These are phyloP conservation scores for Coenonympha glycerion DNA, from an alignment of 2,888 invertebrate species.

Conservation along the genomic window DNA sequence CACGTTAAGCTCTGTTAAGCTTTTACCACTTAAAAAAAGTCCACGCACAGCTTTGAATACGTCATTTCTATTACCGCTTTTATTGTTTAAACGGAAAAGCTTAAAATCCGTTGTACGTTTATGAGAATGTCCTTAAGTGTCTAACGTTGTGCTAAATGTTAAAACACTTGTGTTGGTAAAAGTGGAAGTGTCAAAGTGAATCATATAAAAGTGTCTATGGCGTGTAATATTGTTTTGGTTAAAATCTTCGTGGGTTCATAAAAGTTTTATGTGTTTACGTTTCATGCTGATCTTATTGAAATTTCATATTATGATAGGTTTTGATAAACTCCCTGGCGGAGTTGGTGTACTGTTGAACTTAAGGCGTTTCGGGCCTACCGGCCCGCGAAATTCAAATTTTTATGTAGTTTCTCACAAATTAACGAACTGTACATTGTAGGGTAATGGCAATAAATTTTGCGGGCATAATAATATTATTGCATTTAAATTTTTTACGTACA, in stretches of 20 bases:
- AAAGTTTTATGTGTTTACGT: background rate
- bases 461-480: too few species aligned
- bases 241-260: background rate
- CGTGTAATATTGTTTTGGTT: background rate
- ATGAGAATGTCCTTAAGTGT: background rate
- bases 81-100: background rate
- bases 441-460: too few species aligned
- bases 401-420: too few species aligned
- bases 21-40: background rate
- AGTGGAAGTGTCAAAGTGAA: constrained; percentile 9
- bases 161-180: constrained; percentile 15
- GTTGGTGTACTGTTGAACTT: too few species aligned
- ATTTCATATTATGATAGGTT: background rate
- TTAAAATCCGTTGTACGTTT: background rate
- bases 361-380: too few species aligned
- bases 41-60: background rate
- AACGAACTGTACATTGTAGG: too few species aligned
- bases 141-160: constrained; percentile 11
- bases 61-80: background rate
- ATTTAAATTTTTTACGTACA: too few species aligned
- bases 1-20: too few species aligned
- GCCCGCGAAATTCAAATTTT: too few species aligned
- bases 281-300: background rate
- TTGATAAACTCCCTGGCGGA: too few species aligned
- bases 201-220: background rate